These are phyloP conservation scores for Elegia similella DNA, from an alignment of 2,888 invertebrate genomes.

Conservation along the genomic window DNA sequence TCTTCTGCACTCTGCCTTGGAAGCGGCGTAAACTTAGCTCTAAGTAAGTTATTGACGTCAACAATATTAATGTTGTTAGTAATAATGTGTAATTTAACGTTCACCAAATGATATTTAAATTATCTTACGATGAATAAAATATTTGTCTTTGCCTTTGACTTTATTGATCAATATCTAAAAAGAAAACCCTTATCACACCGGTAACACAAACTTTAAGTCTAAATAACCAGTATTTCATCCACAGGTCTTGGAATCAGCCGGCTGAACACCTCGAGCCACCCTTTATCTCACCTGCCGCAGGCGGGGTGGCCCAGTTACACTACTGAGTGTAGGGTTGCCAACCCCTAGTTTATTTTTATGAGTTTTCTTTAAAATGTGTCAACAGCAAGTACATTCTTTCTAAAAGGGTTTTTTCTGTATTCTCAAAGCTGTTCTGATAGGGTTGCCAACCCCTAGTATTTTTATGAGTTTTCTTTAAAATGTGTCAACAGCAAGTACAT, in stretches of 20 bases:
- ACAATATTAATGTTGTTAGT: too few relatives aligned
- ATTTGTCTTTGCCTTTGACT: too few relatives aligned
- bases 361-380: neutral
- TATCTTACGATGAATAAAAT: too few relatives aligned
- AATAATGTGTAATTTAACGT: too few relatives aligned
- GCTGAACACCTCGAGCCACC: slow-evolving; percentile 21
- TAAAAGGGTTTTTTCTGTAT: too few relatives aligned
- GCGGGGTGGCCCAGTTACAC: slow-evolving; percentile 18
- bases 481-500: too few relatives aligned
- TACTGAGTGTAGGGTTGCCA: neutral
- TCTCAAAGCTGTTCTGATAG: too few relatives aligned
- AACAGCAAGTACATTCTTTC: too few relatives aligned
- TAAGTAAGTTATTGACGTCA: too few relatives aligned
- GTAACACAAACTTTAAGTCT: neutral
- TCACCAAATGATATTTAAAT: too few relatives aligned
- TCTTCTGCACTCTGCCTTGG: too few relatives aligned
- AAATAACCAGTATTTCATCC: neutral
- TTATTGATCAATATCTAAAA: neutral
- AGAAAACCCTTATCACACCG: neutral
- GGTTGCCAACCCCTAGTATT: neutral
- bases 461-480: neutral
- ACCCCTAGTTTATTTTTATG: neutral
- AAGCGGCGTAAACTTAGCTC: too few relatives aligned
- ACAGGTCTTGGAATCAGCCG: slow-evolving; percentile 1
- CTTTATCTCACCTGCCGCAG: slow-evolving; percentile 37